Base-by-base conservation (phyloP, 1,140 invertebrate species). In the Danaus melanippus region DNA sequence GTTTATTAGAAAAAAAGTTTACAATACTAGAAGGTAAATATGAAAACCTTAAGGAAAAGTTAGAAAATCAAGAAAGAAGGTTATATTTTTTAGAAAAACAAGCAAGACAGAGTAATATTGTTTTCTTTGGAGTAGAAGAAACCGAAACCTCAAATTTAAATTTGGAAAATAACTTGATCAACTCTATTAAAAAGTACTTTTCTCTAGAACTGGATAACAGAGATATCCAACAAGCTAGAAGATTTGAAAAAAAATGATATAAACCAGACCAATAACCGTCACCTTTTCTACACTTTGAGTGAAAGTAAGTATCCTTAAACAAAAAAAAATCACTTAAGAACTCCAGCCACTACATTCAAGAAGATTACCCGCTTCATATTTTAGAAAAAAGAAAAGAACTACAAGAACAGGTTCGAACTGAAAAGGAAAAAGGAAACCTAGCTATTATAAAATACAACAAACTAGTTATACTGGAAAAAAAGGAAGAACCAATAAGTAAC, bases 381-480 rank as follows among this genome's bases (percentile, higher is more conserved):
- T 46, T 56, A 21, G 10, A 62, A 47, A 53, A 43, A 46, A 48
- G 56, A n/a, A 60, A 56, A 45, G 42, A 60, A 9, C 52, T 60
- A 43, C 59, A 61, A 59, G 50, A 53, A 42, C 63, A 61, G 50
- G 45, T 50, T 10, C 58, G 45, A 49, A 32, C 53, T 10, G 63
- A 61, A 42, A 66, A 41, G 12, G 49, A 58, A 46, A 58, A 52
- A 32, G 53, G 59, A 52, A 64, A 67, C 12, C 15, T 45, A 21
- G 64, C 43, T 10, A 45, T 49, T 32, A 58, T 63, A 42, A 63
- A 63, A 53, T 67, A 67, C 44, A 58, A 67, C 9, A 64, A 67
- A 40, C 47, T 67, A n/a, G 32, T 67, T 5, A 55, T 67, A 54
- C 10, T 9, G 11, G 42, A 49, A 11, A 56, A 46, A 43, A 61